These are phyloP conservation scores for Amblyopsis rosae DNA, from an alignment of 2,113 vertebrate species.

Conservation along the genomic window DNA sequence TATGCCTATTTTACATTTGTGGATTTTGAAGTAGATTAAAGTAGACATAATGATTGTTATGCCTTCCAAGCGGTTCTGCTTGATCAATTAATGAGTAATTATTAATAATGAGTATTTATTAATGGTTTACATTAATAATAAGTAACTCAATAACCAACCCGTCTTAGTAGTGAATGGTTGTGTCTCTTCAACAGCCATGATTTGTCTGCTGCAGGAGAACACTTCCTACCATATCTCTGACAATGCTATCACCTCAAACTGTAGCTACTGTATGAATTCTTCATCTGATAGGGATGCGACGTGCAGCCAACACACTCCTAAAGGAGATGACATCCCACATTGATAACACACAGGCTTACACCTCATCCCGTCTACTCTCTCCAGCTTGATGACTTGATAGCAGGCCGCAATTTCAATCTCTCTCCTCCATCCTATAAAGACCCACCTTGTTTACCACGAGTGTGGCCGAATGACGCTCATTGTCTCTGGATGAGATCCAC, in stretches of 20 bases:
- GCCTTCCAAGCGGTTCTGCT: no score
- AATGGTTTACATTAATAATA: no score
- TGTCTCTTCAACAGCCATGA: background rate
- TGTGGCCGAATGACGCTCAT: constrained; percentile 15
- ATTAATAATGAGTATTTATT: no score
- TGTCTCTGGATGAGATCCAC: constrained; percentile 34
- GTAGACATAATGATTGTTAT: background rate
- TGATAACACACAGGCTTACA: constrained; percentile 26
- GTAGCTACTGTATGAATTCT: constrained; percentile 26
- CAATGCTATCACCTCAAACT: constrained; percentile 30
- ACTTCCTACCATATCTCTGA: constrained; percentile 36
- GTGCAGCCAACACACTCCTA: constrained; percentile 36
- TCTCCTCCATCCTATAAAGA: constrained; percentile 25
- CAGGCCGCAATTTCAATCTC: constrained; percentile 14
- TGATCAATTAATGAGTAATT: no score
- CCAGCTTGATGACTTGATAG: constrained; percentile 40
- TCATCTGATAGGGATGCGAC: constrained; percentile 39
- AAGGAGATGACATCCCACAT: constrained; percentile 33
- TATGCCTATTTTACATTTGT: no score
- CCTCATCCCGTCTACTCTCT: background rate
- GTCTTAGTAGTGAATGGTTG: background rate
- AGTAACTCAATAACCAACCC: no score
- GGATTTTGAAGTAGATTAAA: background rate
- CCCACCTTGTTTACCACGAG: constrained; percentile 46
- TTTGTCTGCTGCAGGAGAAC: constrained; percentile 16